Percentiles rank a stretch among this genome's conserved stretches.
Evolutionary conservation across 2,797 vertebrate genomes (phyloP).

Genomic region (Premnoplex brunnescens): DNA sequence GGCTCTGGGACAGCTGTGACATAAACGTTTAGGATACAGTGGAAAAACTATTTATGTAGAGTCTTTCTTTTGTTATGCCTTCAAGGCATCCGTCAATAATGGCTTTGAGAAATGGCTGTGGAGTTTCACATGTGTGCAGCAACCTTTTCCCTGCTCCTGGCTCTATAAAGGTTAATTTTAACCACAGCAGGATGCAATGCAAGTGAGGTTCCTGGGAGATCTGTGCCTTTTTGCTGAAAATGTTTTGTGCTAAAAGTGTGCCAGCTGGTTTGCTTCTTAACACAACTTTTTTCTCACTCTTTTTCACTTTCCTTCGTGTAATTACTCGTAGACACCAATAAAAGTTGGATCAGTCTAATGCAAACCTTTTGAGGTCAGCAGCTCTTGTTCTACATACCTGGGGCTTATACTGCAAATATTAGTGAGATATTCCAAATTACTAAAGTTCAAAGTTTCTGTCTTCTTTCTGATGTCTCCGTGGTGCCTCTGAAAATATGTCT

Average conservation of each 20-base stretch:
- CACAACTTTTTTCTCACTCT: neutral
- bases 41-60: constrained; percentile 32
- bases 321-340: neutral
- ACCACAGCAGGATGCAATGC: constrained; percentile 19
- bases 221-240: constrained; percentile 58
- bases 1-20: constrained; percentile 56
- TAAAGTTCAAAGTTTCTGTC: constrained; percentile 32
- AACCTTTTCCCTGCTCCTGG: neutral
- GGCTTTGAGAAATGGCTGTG: constrained; percentile 28
- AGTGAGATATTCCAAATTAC: constrained; percentile 28
- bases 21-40: constrained; percentile 41
- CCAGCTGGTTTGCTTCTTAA: constrained; percentile 26
- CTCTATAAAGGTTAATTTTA: constrained; percentile 53
- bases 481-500: constrained; percentile 48
- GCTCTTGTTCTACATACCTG: constrained; percentile 42
- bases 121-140: constrained; percentile 7
- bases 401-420: constrained; percentile 14
- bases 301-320: neutral
- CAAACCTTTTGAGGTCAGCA: constrained; percentile 55
- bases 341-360: neutral
- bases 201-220: constrained; percentile 30
- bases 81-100: constrained; percentile 19
- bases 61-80: constrained; percentile 33
- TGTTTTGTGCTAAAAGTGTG: constrained; percentile 6
- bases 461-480: constrained; percentile 63